A percentile compares a stretch with the other conserved stretches of the same genome.
These are phyloP conservation scores for Siderastrea radians DNA, from an alignment of 92 coral and sea anemone genomes.

Conservation along the genomic window DNA sequence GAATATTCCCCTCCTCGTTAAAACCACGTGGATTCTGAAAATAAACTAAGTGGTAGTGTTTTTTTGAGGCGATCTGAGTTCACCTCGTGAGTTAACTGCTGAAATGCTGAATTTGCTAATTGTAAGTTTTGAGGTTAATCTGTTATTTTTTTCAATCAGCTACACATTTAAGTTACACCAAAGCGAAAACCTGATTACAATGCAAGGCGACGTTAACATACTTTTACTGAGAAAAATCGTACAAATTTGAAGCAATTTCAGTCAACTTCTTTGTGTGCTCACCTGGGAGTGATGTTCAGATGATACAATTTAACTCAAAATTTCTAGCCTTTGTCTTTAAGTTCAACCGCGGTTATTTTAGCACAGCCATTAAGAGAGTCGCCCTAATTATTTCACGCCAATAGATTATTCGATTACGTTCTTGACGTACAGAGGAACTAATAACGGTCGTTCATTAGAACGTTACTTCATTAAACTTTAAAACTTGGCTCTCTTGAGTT, in stretches of 20 bases:
- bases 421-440: constrained; percentile 28
- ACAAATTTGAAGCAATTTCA: constrained; percentile 4
- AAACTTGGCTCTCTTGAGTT: constrained; percentile 6
- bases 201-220: neutral
- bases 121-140: neutral
- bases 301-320: neutral
- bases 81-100: neutral
- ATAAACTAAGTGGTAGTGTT: neutral
- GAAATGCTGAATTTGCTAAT: neutral
- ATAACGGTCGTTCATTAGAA: constrained; percentile 21
- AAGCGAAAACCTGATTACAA: constrained; percentile 3
- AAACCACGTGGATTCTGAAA: constrained; percentile 19
- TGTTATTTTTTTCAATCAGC: constrained; percentile 2
- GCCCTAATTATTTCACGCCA: constrained; percentile 24
- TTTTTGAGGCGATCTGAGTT: neutral
- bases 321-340: constrained; percentile 2
- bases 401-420: constrained; percentile 11
- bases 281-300: neutral
- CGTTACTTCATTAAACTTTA: constrained; percentile 41
- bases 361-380: constrained; percentile 14
- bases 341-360: neutral
- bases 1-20: constrained; percentile 10
- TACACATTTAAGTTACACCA: constrained; percentile 1
- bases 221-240: neutral
- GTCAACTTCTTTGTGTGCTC: constrained; percentile 16